phyloP scores from a whole-genome alignment of 1,140 invertebrate genomes.

The Brachionus koreanus region DNA sequence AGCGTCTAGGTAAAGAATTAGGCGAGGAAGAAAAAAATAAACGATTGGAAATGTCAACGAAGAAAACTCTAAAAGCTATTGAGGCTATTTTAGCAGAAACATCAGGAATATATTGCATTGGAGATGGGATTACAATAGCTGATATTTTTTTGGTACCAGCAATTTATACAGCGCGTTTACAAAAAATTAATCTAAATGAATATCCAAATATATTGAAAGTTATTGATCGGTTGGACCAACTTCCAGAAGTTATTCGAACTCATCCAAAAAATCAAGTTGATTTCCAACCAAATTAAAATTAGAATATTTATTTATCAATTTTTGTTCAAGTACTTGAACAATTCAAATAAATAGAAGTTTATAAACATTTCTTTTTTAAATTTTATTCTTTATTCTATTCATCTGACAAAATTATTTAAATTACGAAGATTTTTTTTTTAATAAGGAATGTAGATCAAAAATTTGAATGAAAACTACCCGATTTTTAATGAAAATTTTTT shows the following conservation, averaged over 20 bases:
- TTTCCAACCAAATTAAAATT: neutral
- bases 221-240: neutral
- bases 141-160: conserved; percentile 92
- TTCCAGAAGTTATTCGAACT: neutral
- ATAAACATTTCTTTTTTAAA: too few relatives aligned
- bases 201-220: neutral
- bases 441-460: too few relatives aligned
- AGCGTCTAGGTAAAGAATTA: conserved; percentile 49
- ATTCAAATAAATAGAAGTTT: neutral
- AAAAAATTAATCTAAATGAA: neutral
- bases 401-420: too few relatives aligned
- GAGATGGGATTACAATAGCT: conserved; percentile 84
- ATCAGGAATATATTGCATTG: conserved; percentile 87
- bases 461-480: too few relatives aligned
- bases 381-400: too few relatives aligned
- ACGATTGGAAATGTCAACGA: conserved; percentile 89
- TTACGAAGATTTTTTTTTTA: too few relatives aligned
- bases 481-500: too few relatives aligned
- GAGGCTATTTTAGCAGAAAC: conserved; percentile 77
- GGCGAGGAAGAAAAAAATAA: conserved; percentile 50
- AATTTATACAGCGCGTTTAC: conserved; percentile 61
- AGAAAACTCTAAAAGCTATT: conserved; percentile 74
- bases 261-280: conserved; percentile 7
- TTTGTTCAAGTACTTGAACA: too few relatives aligned
- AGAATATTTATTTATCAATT: neutral